A percentile compares a stretch with the other conserved stretches of the same genome.
phyloP scores from a whole-genome alignment of 2,888 invertebrate genomes.

The Torymus tubicola region DNA sequence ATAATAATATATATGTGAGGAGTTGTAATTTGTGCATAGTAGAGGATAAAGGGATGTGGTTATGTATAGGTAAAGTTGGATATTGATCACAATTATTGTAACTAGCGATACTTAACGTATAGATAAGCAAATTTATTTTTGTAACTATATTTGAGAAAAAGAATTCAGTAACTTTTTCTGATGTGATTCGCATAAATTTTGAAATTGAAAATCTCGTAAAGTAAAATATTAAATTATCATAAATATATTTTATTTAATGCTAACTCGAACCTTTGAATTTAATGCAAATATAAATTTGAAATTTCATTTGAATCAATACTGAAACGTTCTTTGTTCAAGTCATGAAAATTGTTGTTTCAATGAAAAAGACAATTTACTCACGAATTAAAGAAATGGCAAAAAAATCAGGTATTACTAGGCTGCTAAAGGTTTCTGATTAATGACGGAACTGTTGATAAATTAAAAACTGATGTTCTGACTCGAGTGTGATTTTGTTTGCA shows the following conservation, averaged over 20 bases:
- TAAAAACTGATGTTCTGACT: conserved; percentile 62
- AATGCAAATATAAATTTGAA: too few relatives aligned
- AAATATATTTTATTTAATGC: conserved; percentile 50
- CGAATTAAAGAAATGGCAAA: conserved; percentile 14
- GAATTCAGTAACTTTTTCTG: too few relatives aligned
- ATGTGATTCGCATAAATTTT: too few relatives aligned
- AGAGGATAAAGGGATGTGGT: neutral
- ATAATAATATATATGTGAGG: neutral
- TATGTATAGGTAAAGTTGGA: neutral
- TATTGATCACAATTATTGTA: too few relatives aligned
- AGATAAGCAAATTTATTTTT: too few relatives aligned
- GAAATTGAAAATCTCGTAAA: too few relatives aligned
- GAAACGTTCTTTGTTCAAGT: too few relatives aligned
- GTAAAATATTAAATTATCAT: neutral
- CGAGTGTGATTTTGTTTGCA: conserved; percentile 59
- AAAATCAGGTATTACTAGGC: conserved; percentile 52
- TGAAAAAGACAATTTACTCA: too few relatives aligned
- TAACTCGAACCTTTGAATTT: conserved; percentile 46
- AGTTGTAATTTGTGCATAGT: neutral
- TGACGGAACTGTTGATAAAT: conserved; percentile 69
- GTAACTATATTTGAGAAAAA: too few relatives aligned
- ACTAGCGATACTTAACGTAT: too few relatives aligned
- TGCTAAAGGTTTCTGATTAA: conserved; percentile 66
- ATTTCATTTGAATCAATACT: too few relatives aligned
- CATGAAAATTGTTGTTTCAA: too few relatives aligned